A percentile compares a stretch with the other conserved stretches of the same genome.
Evolutionary conservation across 1,140 invertebrate species (phyloP).

Genomic region (Pomacea maculata): DNA sequence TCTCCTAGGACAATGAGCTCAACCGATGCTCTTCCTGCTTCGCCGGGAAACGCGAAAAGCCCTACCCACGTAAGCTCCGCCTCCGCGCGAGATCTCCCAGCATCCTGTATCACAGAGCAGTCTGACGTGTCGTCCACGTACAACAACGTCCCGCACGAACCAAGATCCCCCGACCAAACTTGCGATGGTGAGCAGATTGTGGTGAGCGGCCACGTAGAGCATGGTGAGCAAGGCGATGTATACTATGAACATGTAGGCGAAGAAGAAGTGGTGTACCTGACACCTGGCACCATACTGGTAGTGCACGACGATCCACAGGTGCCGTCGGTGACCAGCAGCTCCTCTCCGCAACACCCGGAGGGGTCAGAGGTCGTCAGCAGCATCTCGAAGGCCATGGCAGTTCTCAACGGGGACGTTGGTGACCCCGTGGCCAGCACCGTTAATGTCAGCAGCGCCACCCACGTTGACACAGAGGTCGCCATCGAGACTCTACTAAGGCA

Average conservation of each 20-base stretch:
- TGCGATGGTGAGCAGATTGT: no score
- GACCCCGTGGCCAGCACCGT: not conserved
- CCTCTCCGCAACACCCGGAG: not conserved
- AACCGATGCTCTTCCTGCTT: not conserved
- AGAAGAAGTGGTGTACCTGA: conserved; percentile 5
- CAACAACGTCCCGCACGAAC: no score
- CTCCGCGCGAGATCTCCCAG: not conserved
- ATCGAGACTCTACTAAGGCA: conserved; percentile 8
- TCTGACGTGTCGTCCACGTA: no score
- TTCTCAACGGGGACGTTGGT: not conserved
- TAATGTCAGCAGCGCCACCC: no score
- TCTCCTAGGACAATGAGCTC: not conserved
- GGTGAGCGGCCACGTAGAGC: no score
- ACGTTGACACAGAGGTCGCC: not conserved
- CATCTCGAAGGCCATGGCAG: not conserved
- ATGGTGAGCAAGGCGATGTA: no score
- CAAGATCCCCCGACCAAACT: no score
- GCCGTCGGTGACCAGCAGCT: not conserved
- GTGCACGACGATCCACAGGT: not conserved
- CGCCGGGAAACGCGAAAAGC: not conserved
- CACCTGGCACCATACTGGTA: conserved; percentile 1
- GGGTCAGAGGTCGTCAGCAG: not conserved
- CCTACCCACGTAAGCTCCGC: not conserved
- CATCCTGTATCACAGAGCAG: conserved; percentile 9
- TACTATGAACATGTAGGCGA: no score